Conservation (phyloP, 2,113 vertebrate species). For the Mobula hypostoma region DNA sequence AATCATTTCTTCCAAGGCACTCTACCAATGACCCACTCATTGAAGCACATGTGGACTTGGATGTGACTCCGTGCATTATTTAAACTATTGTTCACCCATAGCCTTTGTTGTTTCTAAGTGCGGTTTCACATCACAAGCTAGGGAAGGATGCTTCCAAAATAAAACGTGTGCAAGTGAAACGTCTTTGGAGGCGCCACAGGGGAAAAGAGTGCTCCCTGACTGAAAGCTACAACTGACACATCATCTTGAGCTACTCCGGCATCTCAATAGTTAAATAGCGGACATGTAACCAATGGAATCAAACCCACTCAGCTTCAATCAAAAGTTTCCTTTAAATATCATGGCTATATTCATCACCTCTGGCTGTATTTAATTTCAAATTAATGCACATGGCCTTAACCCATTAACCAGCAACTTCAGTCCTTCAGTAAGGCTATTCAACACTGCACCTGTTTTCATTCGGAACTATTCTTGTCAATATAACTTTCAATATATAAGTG, state of each 20-base stretch:
- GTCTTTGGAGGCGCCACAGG: no score
- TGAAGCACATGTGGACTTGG: background rate
- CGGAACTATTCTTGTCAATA: background rate
- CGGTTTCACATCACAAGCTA: background rate
- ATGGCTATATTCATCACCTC: background rate
- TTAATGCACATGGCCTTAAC: background rate
- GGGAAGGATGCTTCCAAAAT: background rate
- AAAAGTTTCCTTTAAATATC: background rate
- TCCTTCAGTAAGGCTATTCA: background rate
- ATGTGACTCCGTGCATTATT: background rate
- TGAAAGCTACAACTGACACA: no score
- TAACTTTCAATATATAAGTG: background rate
- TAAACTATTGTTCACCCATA: background rate
- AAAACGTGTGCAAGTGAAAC: background rate
- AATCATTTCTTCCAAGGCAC: background rate
- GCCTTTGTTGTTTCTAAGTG: background rate
- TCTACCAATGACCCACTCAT: background rate
- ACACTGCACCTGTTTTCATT: background rate
- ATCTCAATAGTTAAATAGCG: background rate
- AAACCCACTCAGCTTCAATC: background rate
- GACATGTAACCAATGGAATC: background rate
- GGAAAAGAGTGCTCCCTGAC: no score
- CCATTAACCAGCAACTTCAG: background rate
- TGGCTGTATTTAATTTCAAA: constrained; percentile 3
- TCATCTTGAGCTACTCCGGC: background rate